Conservation (phyloP, 2,888 invertebrate species). For the Caenorhabditis sinica region DNA sequence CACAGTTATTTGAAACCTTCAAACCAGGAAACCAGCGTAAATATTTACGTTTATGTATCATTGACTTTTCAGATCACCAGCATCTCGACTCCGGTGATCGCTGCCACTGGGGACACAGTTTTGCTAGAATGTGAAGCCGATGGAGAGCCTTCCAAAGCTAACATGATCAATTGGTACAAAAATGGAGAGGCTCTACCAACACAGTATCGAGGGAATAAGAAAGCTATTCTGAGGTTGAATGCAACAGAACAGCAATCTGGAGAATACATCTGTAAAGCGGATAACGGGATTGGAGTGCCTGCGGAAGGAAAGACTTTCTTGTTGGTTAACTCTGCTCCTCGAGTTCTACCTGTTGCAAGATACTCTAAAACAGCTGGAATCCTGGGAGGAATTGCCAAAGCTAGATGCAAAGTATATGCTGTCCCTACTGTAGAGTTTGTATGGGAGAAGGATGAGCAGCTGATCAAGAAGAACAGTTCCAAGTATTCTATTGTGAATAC, state of each 20-base stretch:
- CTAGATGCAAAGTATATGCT: conserved; percentile 78
- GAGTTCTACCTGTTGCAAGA: conserved; percentile 69
- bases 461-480: conserved; percentile 79
- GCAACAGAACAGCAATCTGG: conserved; percentile 78
- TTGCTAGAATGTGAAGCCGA: conserved; percentile 82
- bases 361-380: conserved; percentile 77
- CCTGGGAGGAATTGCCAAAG: conserved; percentile 70
- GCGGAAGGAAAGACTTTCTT: conserved; percentile 74
- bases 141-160: conserved; percentile 75
- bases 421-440: conserved; percentile 80
- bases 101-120: conserved; percentile 79
- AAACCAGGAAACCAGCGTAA: too few species aligned
- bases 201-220: conserved; percentile 55
- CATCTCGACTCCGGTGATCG: conserved; percentile 80
- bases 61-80: conserved; percentile 69
- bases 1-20: not conserved
- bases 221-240: conserved; percentile 77
- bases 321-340: conserved; percentile 79
- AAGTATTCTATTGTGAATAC: conserved; percentile 78
- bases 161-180: conserved; percentile 81
- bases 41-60: too few species aligned
- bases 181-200: conserved; percentile 59
- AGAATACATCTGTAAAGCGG: conserved; percentile 79
- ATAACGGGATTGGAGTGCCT: conserved; percentile 80
- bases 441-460: conserved; percentile 77